Base-by-base conservation (phyloP, 2,888 invertebrate species). In the Ceraclea dissimilis region DNA sequence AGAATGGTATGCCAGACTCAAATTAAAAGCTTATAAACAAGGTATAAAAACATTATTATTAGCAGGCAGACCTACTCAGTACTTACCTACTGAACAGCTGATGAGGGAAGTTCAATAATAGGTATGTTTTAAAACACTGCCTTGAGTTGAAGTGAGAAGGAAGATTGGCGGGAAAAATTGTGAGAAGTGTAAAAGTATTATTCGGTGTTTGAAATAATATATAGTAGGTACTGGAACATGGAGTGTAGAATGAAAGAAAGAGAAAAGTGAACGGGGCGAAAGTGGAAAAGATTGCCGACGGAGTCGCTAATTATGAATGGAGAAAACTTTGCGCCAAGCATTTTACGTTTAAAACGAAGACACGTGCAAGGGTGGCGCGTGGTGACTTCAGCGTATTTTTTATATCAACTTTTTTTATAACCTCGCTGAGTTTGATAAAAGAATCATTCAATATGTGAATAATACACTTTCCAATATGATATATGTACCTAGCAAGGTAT, bases 271-370 rank as follows among this genome's bases (percentile, higher is more conserved):
- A 46, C 34, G 33, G 13, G 39, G 34, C 18, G 56, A 34, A 52
- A 53, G 56, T 51, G 59, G 58, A 59, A 60, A 60, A 60, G 59
- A 60, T 60, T 62, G 62, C 59, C 62, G 60, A 51, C 62, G 60
- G 56, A 60, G 58, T 60, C 56, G 62, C 62, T 62, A 62, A 62
- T 62, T 62, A 62, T 62, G 62, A 62, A 62, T 62, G 62, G 60
- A 62, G 62, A 58, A 62, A 62, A 62, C 58, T 62, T 62, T 59
- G 52, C 60, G 55, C 59, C 57, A 46, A 51, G 54, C 56, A 48
- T 57, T 54, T 47, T 48, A 54, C 51, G 54, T 52, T 52, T 49
- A 52, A 55, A 57, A 56, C 47, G 58, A 50, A 56, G 54, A 56
- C 58, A 56, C 49, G 46, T 19, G 21, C 61, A 61, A 11, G 43